Evolutionary conservation across 2,797 vertebrate genomes (phyloP).

Genomic region (Scleropages formosus): DNA sequence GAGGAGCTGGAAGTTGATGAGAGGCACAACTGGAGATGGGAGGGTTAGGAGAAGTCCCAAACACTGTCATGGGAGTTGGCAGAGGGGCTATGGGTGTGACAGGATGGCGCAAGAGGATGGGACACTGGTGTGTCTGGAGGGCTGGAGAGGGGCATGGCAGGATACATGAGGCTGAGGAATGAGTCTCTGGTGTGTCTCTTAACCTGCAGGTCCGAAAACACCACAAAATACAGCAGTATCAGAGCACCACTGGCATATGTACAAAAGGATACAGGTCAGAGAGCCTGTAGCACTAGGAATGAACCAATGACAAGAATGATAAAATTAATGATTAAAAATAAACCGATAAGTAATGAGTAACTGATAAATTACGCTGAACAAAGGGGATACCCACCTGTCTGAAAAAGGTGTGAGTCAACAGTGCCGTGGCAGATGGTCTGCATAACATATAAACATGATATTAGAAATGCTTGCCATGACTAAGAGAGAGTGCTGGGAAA

Average conservation of each 20-base stretch:
- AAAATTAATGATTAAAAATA: not conserved
- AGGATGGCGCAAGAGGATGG: slow-evolving; percentile 51
- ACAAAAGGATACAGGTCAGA: not conserved
- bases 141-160: slow-evolving; percentile 72
- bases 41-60: slow-evolving; percentile 73
- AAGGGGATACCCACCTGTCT: slow-evolving; percentile 76
- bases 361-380: not conserved
- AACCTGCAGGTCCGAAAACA: slow-evolving; percentile 59
- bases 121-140: slow-evolving; percentile 61
- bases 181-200: slow-evolving; percentile 83
- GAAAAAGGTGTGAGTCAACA: slow-evolving; percentile 92
- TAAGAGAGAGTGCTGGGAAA: not conserved
- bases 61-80: slow-evolving; percentile 48
- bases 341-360: too few species aligned
- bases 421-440: slow-evolving; percentile 86
- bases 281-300: not conserved
- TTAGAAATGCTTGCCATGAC: not conserved
- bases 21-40: not conserved
- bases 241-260: not conserved
- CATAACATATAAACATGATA: slow-evolving; percentile 50
- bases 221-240: not conserved
- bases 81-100: slow-evolving; percentile 46
- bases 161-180: slow-evolving; percentile 84
- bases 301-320: too few species aligned
- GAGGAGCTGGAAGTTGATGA: slow-evolving; percentile 43